Conservation (phyloP, 2,888 invertebrate species). For the Tiliacea citrago region DNA sequence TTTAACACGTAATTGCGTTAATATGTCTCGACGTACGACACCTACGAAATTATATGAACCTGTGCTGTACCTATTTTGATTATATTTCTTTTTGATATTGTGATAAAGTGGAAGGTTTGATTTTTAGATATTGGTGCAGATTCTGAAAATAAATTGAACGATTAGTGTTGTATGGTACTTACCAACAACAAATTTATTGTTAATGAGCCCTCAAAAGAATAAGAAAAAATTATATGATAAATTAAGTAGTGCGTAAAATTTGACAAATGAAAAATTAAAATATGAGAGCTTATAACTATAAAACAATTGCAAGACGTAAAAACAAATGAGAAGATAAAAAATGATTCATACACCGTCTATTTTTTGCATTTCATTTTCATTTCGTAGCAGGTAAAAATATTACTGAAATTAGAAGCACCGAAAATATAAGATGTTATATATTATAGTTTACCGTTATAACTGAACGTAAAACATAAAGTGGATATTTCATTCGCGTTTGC, state of each 20-base stretch:
- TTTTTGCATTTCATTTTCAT: background rate
- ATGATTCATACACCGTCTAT: background rate
- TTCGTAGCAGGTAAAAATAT: background rate
- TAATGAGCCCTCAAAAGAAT: background rate
- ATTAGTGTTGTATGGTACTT: background rate
- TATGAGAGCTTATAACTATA: background rate
- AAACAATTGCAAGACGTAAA: background rate
- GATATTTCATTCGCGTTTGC: background rate
- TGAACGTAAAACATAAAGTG: background rate
- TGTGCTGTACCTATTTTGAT: conserved; percentile 64
- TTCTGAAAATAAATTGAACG: background rate
- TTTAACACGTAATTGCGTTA: conserved; percentile 89
- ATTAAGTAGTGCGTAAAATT: background rate
- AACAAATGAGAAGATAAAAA: background rate
- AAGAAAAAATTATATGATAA: background rate
- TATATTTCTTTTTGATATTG: conserved; percentile 64
- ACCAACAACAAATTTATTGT: background rate
- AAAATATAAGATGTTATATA: no score
- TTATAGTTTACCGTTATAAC: background rate
- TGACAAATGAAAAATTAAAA: background rate
- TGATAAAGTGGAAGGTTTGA: background rate
- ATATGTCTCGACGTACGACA: conserved; percentile 83
- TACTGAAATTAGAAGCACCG: background rate
- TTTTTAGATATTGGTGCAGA: conserved; percentile 9
- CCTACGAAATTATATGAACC: conserved; percentile 82